phyloP scores from a whole-genome alignment of 2,113 vertebrate species.

The Dasyprocta punctata region DNA sequence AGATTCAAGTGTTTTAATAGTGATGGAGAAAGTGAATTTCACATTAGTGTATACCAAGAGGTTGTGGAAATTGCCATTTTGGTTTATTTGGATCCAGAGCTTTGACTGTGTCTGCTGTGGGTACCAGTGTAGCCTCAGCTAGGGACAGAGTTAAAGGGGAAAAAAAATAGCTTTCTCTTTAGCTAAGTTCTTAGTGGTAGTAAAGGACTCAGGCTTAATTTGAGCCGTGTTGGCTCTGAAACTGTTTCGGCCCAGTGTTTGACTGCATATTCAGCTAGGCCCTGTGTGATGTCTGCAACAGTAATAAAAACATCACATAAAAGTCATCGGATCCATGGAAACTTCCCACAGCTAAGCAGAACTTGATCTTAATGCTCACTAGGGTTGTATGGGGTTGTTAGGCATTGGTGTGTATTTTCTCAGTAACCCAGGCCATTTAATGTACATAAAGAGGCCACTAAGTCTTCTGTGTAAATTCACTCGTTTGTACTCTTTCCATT shows the following conservation, averaged over 20 bases:
- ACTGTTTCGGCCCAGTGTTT: background rate
- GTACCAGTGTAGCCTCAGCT: background rate
- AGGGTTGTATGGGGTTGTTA: conserved; percentile 31
- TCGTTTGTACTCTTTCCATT: conserved; percentile 39
- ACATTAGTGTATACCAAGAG: background rate
- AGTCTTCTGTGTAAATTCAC: conserved; percentile 44
- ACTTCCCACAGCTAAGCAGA: conserved; percentile 22
- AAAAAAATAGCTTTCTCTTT: background rate
- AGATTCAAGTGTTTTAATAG: conserved; percentile 2
- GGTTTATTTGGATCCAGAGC: conserved; percentile 14
- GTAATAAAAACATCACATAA: conserved; percentile 64
- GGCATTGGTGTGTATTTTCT: conserved; percentile 27
- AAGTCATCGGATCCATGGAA: conserved; percentile 58
- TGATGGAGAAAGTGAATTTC: conserved; percentile 21
- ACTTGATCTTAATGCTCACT: conserved; percentile 48
- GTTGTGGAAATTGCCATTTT: conserved; percentile 4
- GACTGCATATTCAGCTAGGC: conserved; percentile 37
- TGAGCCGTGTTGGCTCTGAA: conserved; percentile 50
- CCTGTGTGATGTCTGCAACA: conserved; percentile 39
- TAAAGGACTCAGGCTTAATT: conserved; percentile 41
- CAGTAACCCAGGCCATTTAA: conserved; percentile 46
- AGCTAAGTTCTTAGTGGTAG: background rate
- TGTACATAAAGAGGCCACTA: conserved; percentile 32
- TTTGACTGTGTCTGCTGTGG: conserved; percentile 2
- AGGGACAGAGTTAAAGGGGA: background rate